Evolutionary conservation across 1,140 invertebrate species (phyloP).

Genomic region (Diorhabda elongata): DNA sequence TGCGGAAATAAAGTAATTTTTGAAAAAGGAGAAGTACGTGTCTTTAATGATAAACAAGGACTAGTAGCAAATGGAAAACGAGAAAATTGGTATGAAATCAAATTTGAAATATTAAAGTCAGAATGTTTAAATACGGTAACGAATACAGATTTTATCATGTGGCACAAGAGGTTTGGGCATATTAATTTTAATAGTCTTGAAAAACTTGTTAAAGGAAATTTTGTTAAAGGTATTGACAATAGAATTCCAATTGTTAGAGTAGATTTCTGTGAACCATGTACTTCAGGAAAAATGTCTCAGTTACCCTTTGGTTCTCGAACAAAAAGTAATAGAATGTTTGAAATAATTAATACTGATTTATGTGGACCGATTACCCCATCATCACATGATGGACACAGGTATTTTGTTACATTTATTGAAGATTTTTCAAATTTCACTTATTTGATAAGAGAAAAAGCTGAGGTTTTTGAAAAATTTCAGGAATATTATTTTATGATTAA

Average conservation of each 20-base stretch:
- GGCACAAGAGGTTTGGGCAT: constrained; percentile 29
- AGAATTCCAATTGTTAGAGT: constrained; percentile 10
- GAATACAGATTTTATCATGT: constrained; percentile 13
- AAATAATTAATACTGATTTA: no score
- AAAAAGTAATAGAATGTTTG: constrained; percentile 26
- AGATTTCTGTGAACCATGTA: constrained; percentile 31
- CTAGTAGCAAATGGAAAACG: constrained; percentile 5
- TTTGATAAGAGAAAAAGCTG: constrained; percentile 19
- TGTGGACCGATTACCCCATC: constrained; percentile 29
- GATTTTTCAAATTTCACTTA: constrained; percentile 23
- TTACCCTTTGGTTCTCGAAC: constrained; percentile 29
- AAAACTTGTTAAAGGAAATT: no score
- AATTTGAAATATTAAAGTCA: constrained; percentile 6
- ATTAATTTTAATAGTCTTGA: constrained; percentile 16
- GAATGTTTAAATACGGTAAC: constrained; percentile 10
- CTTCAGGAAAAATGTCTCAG: constrained; percentile 32
- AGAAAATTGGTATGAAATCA: constrained; percentile 14
- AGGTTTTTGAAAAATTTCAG: constrained; percentile 21
- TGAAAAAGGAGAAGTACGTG: constrained; percentile 1
- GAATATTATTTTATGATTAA: constrained; percentile 16
- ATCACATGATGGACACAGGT: constrained; percentile 37
- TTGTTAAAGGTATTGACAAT: constrained; percentile 9
- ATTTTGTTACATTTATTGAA: constrained; percentile 43
- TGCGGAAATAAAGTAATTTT: constrained; percentile 5
- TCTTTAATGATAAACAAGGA: neutral